Evolutionary conservation across 2,797 vertebrate genomes (phyloP).

Genomic region (Alosa sapidissima): DNA sequence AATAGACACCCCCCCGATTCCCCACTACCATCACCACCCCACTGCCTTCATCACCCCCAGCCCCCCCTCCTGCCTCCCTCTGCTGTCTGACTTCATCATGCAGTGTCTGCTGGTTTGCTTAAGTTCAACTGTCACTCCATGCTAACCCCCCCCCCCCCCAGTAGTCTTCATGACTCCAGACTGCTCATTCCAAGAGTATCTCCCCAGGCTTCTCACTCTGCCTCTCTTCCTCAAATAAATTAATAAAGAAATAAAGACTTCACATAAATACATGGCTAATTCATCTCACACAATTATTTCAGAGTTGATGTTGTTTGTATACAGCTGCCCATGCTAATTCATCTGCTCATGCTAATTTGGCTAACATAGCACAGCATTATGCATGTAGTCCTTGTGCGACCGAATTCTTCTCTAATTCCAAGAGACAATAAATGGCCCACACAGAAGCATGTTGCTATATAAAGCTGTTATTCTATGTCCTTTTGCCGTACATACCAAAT

Average conservation of each 20-base stretch:
- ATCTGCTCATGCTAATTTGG: not conserved
- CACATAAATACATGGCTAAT: not conserved
- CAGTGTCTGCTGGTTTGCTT: conserved; percentile 38
- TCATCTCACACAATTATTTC: not conserved
- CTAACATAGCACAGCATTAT: not conserved
- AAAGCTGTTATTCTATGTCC: not conserved
- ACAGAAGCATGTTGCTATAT: not conserved
- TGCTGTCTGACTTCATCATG: conserved; percentile 24
- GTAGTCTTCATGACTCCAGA: conserved; percentile 36
- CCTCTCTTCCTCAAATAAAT: not conserved
- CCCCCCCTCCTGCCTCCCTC: conserved; percentile 18
- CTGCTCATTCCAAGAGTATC: conserved; percentile 32
- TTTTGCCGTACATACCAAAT: not conserved
- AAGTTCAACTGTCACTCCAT: conserved; percentile 48
- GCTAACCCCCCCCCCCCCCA: conserved; percentile 14
- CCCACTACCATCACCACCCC: not conserved
- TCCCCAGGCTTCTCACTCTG: not conserved
- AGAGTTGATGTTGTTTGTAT: conserved; percentile 5
- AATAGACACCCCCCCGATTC: not conserved
- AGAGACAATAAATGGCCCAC: not conserved
- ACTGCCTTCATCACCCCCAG: not conserved
- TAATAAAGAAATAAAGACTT: not conserved
- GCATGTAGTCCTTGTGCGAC: not conserved
- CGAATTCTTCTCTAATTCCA: not conserved
- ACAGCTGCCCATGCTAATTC: not conserved